Evolutionary conservation across 2,113 vertebrate genomes (phyloP).

Genomic region (Lophotis ruficrista): DNA sequence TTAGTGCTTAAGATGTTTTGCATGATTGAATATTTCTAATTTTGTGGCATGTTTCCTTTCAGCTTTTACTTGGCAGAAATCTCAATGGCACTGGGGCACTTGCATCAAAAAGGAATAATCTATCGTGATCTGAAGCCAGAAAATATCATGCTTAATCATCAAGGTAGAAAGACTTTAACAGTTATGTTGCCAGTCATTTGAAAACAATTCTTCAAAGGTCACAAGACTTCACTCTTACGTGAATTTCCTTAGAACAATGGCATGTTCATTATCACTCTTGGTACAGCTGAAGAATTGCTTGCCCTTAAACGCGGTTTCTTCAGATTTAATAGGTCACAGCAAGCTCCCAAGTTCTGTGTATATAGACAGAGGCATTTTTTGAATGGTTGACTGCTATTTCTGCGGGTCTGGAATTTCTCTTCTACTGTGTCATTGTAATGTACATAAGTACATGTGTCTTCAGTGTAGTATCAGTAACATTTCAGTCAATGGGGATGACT

Average conservation of each 20-base stretch:
- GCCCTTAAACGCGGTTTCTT: not conserved
- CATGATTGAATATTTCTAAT: slow-evolving; percentile 44
- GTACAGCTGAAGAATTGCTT: not conserved
- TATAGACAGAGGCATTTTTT: not conserved
- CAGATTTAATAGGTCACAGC: not conserved
- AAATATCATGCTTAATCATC: slow-evolving; percentile 99
- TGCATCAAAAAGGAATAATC: slow-evolving; percentile 99
- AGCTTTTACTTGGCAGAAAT: slow-evolving; percentile 99
- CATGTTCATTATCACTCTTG: not conserved
- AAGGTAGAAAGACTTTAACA: slow-evolving; percentile 77
- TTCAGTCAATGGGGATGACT: not conserved
- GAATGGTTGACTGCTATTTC: not conserved
- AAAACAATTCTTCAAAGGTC: slow-evolving; percentile 39
- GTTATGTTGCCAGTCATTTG: slow-evolving; percentile 45
- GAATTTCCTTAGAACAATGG: not conserved
- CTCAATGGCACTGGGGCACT: slow-evolving; percentile 98
- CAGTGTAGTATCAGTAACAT: not conserved
- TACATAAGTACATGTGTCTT: not conserved
- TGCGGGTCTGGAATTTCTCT: not conserved
- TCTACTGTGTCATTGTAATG: not conserved
- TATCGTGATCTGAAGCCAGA: slow-evolving; percentile 98
- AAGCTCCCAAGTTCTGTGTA: not conserved
- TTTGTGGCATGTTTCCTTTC: slow-evolving; percentile 70
- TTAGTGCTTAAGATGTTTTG: slow-evolving; percentile 27
- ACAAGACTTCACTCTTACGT: not conserved